Base-by-base conservation (phyloP, 2,888 invertebrate species). In the Argyresthia albistria region DNA sequence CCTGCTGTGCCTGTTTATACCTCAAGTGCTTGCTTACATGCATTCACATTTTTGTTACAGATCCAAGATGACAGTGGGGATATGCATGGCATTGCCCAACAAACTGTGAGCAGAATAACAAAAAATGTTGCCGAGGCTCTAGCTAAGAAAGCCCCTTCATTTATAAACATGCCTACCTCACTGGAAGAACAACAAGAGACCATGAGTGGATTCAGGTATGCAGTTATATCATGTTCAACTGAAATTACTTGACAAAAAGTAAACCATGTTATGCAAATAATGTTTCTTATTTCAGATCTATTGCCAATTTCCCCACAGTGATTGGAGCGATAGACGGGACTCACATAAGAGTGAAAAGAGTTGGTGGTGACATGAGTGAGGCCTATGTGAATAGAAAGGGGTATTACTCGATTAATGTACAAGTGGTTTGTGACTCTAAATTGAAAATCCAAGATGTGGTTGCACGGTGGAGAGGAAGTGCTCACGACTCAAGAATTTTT, bases 401-500 rank as follows among this genome's bases (percentile, higher is more conserved):
- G 4, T 36, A 9, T 47, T 36, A 9, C 15, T 46, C 46, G 7
- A 46, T 46, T 11, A 46, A 46, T 46, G 46, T 46, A 9, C 47
- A 47, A 35, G 47, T 47, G 8, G 57, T 57, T 37, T 60, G 58
- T 46, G 54, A 60, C 55, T 54, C 59, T 10, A 53, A 60, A 9
- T 4, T 57, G 9, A 56, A 56, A 55, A 56, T 59, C 14, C 48
- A 47, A 54, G 56, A 58, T 37, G 56, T 58, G 51, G 59, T 60
- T 10, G 46, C 56, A 6, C 52, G 56, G 16, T 60, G 60, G 59
- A 51, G 54, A 16, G 59, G 58, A 8, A 59, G 58, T 56, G 54
- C 53, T 1, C 59, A 60, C 54, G 62, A 62, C 46, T 58, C 57
- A 0, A 11, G 59, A 37, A 62, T 46, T 15, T 47, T 12, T 35